Evolutionary conservation across 1,140 invertebrate species (phyloP).

Genomic region (Aphelinus certus): DNA sequence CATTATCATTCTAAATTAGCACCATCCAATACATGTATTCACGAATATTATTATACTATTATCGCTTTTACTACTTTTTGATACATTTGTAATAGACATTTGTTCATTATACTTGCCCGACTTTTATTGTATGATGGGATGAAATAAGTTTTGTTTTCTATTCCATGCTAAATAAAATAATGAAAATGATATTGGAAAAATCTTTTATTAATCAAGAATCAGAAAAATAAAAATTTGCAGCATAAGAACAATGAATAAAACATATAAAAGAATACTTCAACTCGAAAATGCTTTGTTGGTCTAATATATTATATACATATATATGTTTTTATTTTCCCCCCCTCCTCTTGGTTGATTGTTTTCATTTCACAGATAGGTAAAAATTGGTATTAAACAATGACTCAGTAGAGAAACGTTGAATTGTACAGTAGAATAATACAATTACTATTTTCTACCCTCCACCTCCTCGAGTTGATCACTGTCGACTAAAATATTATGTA

Average conservation of each 20-base stretch:
- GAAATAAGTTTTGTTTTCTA: neutral
- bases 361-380: conserved; percentile 13
- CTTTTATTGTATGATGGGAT: neutral
- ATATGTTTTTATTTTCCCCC: conserved; percentile 2
- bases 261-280: conserved; percentile 17
- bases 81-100: conserved; percentile 11
- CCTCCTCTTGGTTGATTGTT: conserved; percentile 22
- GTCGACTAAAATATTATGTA: conserved; percentile 8
- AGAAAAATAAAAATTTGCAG: conserved; percentile 34
- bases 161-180: conserved; percentile 27
- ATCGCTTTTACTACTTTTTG: neutral
- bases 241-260: conserved; percentile 24
- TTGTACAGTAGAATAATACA: conserved; percentile 23
- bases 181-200: conserved; percentile 22
- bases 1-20: conserved; percentile 20
- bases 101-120: neutral
- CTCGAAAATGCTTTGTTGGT: conserved; percentile 21
- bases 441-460: conserved; percentile 1
- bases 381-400: conserved; percentile 6
- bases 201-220: conserved; percentile 38
- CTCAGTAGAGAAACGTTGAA: conserved; percentile 25
- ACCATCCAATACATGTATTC: conserved; percentile 22
- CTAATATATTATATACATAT: conserved; percentile 1
- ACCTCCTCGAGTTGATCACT: neutral
- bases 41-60: conserved; percentile 14